Conservation (phyloP, 2,113 vertebrate genomes). For the Arvicanthis niloticus region DNA sequence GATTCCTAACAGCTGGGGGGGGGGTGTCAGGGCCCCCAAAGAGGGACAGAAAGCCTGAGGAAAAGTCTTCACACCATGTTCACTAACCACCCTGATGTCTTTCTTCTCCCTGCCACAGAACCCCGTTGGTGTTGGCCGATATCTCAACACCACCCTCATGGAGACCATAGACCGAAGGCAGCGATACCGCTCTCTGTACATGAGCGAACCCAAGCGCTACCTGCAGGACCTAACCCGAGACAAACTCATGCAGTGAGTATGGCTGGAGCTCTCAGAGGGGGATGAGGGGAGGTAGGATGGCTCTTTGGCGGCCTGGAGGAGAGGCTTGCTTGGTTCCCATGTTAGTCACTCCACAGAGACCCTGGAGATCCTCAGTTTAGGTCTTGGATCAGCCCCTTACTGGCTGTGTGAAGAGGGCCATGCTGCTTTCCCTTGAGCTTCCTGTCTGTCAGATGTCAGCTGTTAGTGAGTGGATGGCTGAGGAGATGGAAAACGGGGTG, state of each 20-base stretch:
- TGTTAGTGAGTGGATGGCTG: neutral
- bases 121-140: constrained; percentile 86
- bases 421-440: neutral
- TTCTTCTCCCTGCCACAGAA: constrained; percentile 77
- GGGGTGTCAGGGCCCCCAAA: neutral
- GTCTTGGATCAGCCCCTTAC: neutral
- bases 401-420: neutral
- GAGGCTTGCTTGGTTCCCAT: neutral
- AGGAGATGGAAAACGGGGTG: neutral
- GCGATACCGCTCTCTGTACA: constrained; percentile 82
- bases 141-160: constrained; percentile 77
- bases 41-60: neutral
- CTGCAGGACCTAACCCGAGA: constrained; percentile 75
- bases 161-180: constrained; percentile 72
- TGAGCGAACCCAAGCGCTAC: constrained; percentile 77
- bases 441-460: neutral
- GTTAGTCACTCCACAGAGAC: neutral
- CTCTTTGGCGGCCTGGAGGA: neutral
- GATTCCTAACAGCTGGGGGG: neutral
- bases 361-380: neutral
- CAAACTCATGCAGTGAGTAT: constrained; percentile 84
- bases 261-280: neutral
- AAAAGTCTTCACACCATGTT: neutral
- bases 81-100: neutral
- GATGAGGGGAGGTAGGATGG: rapidly evolving